phyloP scores from a whole-genome alignment of 2,888 invertebrate genomes.

The Polyploca ridens region DNA sequence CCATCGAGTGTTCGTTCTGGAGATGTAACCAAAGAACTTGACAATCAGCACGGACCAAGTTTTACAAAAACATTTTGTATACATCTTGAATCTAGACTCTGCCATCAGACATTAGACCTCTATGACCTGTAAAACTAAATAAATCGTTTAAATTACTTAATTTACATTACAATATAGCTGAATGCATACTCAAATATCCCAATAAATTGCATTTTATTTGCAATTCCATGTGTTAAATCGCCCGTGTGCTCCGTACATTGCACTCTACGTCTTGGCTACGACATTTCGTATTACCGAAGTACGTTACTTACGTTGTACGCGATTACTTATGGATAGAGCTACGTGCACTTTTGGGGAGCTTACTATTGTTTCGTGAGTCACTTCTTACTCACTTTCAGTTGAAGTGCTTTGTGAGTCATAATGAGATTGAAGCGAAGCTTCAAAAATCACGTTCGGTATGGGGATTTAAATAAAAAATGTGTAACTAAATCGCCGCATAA shows the following conservation, averaged over 20 bases:
- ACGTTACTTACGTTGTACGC: constrained; percentile 34
- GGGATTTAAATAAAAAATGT: too few relatives aligned
- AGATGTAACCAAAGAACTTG: too few relatives aligned
- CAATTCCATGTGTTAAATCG: constrained; percentile 36
- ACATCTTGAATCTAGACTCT: too few relatives aligned
- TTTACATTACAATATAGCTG: background rate
- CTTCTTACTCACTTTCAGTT: background rate
- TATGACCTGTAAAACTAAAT: background rate
- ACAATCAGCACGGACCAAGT: too few relatives aligned
- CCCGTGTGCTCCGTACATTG: constrained; percentile 52
- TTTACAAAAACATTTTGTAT: too few relatives aligned
- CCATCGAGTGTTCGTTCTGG: too few relatives aligned
- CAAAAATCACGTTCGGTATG: too few relatives aligned
- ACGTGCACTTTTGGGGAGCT: constrained; percentile 25
- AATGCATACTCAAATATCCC: constrained; percentile 5
- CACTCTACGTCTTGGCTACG: constrained; percentile 40
- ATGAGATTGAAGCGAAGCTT: too few relatives aligned
- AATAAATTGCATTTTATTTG: constrained; percentile 13
- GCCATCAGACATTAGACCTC: background rate
- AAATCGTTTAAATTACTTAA: background rate
- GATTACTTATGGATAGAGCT: constrained; percentile 26
- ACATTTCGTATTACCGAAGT: constrained; percentile 48
- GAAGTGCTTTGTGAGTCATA: background rate
- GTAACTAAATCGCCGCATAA: too few relatives aligned
- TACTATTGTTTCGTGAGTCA: constrained; percentile 27